phyloP scores from a whole-genome alignment of 2,113 vertebrate genomes.

The Varanus komodoensis region DNA sequence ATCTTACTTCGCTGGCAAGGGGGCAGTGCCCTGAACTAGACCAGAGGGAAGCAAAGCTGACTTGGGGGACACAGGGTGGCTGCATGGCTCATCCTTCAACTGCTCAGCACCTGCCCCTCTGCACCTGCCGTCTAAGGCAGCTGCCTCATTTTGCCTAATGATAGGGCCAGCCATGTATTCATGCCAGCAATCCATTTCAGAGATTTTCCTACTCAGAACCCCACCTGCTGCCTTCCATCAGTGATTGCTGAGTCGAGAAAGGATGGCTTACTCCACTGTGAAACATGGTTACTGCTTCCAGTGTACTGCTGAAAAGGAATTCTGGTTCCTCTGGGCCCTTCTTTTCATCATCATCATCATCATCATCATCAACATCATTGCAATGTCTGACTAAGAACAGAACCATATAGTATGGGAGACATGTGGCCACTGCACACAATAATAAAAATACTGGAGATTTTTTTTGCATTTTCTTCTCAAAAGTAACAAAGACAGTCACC shows the following conservation, averaged over 20 bases:
- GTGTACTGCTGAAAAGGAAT: neutral
- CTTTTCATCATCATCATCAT: neutral
- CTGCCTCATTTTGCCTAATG: no score
- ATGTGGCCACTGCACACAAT: neutral
- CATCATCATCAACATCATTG: no score
- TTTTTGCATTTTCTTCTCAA: neutral
- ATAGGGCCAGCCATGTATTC: neutral
- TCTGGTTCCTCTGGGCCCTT: neutral
- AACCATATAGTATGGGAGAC: neutral
- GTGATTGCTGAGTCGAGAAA: neutral
- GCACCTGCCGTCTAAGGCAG: no score
- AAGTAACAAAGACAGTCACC: neutral
- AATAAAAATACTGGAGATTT: neutral
- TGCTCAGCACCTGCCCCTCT: no score
- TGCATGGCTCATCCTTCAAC: no score
- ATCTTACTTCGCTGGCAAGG: no score
- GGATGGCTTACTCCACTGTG: neutral
- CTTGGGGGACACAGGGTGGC: no score
- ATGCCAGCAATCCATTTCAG: neutral
- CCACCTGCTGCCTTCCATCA: neutral
- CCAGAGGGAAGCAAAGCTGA: no score
- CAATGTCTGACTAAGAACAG: neutral
- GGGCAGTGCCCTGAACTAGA: no score
- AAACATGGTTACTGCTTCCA: neutral
- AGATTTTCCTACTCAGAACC: neutral